Evolutionary conservation across 2,888 invertebrate genomes (phyloP).

Genomic region (Stenotaenia linearis): DNA sequence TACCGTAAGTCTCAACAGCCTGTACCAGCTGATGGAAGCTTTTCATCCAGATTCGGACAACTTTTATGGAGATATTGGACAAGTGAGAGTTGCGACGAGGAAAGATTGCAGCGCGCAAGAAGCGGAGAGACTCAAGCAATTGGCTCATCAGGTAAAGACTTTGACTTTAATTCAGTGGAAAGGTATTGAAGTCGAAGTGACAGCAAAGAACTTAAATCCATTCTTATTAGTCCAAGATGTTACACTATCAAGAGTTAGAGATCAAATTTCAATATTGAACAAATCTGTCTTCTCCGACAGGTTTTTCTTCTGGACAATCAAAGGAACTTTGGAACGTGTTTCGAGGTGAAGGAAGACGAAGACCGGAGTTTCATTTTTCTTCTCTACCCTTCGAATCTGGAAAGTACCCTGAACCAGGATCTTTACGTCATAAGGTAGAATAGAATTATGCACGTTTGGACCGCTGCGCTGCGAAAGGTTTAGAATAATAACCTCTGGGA

Average conservation of each 20-base stretch:
- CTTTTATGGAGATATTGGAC: conserved; percentile 78
- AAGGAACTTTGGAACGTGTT: conserved; percentile 41
- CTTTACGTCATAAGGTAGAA: conserved; percentile 44
- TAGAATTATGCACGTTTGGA: background rate
- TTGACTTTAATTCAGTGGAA: background rate
- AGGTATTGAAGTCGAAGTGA: too few relatives aligned
- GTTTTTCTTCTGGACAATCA: conserved; percentile 60
- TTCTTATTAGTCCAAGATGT: too few relatives aligned
- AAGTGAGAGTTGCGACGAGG: conserved; percentile 88
- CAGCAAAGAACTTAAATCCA: too few relatives aligned
- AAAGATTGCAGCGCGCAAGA: conserved; percentile 79
- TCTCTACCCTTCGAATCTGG: conserved; percentile 60
- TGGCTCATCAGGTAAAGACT: conserved; percentile 75
- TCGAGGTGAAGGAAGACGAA: conserved; percentile 51
- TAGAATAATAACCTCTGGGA: background rate
- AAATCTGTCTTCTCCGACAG: conserved; percentile 44
- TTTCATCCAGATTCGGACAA: conserved; percentile 88
- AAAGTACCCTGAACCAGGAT: conserved; percentile 43
- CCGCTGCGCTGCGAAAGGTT: background rate
- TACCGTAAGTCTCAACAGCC: conserved; percentile 69
- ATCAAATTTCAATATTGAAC: too few relatives aligned
- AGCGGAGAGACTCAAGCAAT: conserved; percentile 73
- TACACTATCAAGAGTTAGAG: too few relatives aligned
- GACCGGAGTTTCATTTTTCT: conserved; percentile 85
- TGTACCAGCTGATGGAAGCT: conserved; percentile 80